Conservation (phyloP, 2,797 vertebrate genomes). For the Varecia variegata region DNA sequence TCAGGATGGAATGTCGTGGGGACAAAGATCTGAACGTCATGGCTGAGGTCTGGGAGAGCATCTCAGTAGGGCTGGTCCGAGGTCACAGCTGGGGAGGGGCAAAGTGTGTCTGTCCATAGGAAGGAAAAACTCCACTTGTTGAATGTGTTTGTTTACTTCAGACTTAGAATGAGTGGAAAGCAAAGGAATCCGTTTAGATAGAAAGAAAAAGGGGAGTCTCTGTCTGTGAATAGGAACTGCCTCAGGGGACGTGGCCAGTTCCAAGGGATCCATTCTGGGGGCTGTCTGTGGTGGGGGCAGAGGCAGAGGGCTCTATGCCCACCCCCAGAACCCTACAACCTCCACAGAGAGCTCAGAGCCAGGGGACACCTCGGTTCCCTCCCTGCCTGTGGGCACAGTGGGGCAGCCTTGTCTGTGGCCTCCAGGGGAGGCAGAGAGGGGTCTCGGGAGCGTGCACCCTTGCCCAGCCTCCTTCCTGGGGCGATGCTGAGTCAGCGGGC, state of each 20-base stretch:
- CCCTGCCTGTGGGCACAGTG: neutral
- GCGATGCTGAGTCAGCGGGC: conserved; percentile 31
- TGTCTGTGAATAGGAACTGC: neutral
- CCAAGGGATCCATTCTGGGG: neutral
- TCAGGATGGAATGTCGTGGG: neutral
- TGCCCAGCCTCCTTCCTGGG: neutral
- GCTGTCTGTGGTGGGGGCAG: neutral
- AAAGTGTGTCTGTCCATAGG: neutral
- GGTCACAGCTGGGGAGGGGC: neutral
- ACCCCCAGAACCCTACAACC: no score
- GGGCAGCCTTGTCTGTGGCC: no score
- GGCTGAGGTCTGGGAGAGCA: no score
- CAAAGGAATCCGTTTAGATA: neutral
- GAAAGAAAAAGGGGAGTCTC: neutral
- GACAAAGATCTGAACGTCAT: no score
- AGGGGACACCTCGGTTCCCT: neutral
- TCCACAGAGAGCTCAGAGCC: neutral
- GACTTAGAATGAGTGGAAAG: neutral
- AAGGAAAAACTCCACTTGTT: neutral
- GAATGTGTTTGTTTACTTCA: neutral
- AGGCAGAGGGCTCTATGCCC: neutral
- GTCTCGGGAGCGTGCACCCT: neutral
- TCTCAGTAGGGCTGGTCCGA: neutral
- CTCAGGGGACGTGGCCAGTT: neutral
- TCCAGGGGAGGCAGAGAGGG: neutral